Percentiles rank a stretch among this genome's conserved stretches.
phyloP scores from a whole-genome alignment of 1,140 invertebrate genomes.

The Lineus longissimus region DNA sequence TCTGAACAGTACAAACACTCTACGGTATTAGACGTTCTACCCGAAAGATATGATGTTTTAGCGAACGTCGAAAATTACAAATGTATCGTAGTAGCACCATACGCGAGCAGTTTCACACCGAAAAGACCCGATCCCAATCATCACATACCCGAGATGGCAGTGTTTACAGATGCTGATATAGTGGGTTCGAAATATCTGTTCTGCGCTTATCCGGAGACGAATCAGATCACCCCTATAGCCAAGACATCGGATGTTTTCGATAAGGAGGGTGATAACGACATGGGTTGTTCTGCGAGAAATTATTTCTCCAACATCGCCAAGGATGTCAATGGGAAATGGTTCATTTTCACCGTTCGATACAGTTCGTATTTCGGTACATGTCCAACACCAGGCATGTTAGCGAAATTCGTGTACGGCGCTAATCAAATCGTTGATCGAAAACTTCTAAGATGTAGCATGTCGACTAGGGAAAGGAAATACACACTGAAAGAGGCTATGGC shows the following conservation, averaged over 20 bases:
- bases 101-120: not conserved
- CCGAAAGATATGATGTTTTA: conserved; percentile 8
- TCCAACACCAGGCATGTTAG: not conserved
- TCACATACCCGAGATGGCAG: not conserved
- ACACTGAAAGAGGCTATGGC: not conserved
- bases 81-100: not conserved
- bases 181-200: not conserved
- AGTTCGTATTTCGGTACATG: not conserved
- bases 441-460: not conserved
- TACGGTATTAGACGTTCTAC: not conserved
- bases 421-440: not conserved
- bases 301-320: conserved; percentile 3
- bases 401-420: not conserved
- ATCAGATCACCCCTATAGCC: not conserved
- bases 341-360: conserved; percentile 2
- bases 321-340: not conserved
- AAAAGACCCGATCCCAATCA: not conserved
- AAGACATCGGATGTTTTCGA: not conserved
- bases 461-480: not conserved
- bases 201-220: conserved; percentile 4
- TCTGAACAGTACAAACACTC: not conserved
- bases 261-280: conserved; percentile 2
- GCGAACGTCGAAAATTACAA: not conserved
- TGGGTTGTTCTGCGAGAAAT: conserved; percentile 4
- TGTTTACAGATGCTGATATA: not conserved